Conservation (phyloP, 1,140 invertebrate species). For the Ericerus pela region DNA sequence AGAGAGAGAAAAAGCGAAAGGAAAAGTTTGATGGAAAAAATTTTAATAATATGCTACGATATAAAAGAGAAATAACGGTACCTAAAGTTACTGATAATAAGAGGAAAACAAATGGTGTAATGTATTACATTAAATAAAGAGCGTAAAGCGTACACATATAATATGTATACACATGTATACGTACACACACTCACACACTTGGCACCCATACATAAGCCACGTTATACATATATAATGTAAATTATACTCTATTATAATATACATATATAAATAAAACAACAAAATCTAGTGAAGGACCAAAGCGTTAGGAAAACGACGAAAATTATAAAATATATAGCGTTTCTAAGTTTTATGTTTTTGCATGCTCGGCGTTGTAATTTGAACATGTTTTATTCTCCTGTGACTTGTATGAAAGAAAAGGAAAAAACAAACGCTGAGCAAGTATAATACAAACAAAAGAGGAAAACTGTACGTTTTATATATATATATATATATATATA, state of each 20-base stretch:
- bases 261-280: slow-evolving; percentile 7
- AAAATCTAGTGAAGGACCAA: slow-evolving; percentile 2
- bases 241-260: too few species aligned
- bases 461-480: slow-evolving; percentile 9
- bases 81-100: slow-evolving; percentile 5
- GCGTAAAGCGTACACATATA: too few species aligned
- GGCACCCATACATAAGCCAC: background rate
- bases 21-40: too few species aligned
- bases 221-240: too few species aligned
- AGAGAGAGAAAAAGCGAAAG: too few species aligned
- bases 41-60: too few species aligned
- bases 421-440: slow-evolving; percentile 6
- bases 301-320: slow-evolving; percentile 8
- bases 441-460: slow-evolving; percentile 9
- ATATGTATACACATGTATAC: too few species aligned
- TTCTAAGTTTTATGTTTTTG: slow-evolving; percentile 11
- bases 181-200: background rate
- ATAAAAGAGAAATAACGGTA: background rate
- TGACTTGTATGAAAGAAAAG: slow-evolving; percentile 7
- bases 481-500: too few species aligned
- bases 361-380: slow-evolving; percentile 9
- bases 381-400: slow-evolving; percentile 11
- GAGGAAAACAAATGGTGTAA: slow-evolving; percentile 9
- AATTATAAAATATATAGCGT: slow-evolving; percentile 10
- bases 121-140: slow-evolving; percentile 12